Conservation (phyloP, 2,797 vertebrate species). For the Syngnathus rostellatus region DNA sequence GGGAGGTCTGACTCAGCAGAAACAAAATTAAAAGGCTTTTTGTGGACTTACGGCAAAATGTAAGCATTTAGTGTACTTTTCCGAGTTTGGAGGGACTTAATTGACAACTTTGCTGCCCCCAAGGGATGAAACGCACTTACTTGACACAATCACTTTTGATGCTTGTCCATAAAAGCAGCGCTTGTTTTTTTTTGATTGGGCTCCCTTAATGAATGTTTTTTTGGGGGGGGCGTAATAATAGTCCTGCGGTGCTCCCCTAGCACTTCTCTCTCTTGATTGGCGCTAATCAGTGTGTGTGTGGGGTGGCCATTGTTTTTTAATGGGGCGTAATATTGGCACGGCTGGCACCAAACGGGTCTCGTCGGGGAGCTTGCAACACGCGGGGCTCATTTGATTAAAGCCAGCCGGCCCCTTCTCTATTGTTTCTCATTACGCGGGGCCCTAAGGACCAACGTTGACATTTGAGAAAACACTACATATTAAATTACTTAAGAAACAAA, state of each 20-base stretch:
- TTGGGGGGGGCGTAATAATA: not conserved
- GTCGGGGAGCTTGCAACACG: not conserved
- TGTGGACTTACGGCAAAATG: conserved; percentile 16
- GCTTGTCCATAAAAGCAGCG: not conserved
- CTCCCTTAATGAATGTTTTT: not conserved
- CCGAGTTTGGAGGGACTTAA: not conserved
- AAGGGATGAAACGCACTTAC: not conserved
- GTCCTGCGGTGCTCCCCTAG: not conserved
- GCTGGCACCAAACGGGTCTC: not conserved
- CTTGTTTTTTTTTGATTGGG: not conserved
- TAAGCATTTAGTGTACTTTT: not conserved
- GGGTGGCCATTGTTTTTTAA: not conserved
- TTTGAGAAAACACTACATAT: conserved; percentile 19
- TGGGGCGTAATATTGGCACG: not conserved
- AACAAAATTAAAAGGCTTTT: conserved; percentile 14
- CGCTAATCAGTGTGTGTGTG: not conserved
- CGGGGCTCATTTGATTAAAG: conserved; percentile 46
- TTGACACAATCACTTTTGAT: not conserved
- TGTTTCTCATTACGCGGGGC: conserved; percentile 21
- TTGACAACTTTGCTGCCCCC: not conserved
- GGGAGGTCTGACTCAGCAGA: conserved; percentile 22
- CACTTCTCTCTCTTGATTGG: not conserved
- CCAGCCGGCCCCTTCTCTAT: conserved; percentile 42
- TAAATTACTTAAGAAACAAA: conserved; percentile 2
- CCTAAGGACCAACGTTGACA: conserved; percentile 23